phyloP scores from a whole-genome alignment of 2,797 vertebrate species.

The Oryzias dopingdopingensis region DNA sequence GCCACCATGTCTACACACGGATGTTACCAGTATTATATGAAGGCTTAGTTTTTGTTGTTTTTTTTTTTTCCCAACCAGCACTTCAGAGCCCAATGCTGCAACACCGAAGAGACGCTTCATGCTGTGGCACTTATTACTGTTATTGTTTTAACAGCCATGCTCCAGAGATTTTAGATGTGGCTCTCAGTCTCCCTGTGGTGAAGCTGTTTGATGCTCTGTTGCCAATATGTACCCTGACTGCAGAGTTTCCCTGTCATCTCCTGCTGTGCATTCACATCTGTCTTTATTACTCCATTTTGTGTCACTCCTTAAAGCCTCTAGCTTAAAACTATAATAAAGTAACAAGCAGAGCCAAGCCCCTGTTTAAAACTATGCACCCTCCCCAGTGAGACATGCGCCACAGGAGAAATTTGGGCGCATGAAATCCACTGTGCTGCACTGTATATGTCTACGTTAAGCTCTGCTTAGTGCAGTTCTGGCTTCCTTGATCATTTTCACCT shows the following conservation, averaged over 20 bases:
- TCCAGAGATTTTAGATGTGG: constrained; percentile 32
- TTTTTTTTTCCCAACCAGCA: constrained; percentile 13
- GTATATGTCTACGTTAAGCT: constrained; percentile 24
- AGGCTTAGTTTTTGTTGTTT: constrained; percentile 9
- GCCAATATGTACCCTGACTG: constrained; percentile 29
- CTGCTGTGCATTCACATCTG: constrained; percentile 52
- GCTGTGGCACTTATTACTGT: constrained; percentile 29
- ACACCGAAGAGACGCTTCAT: constrained; percentile 26
- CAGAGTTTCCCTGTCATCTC: constrained; percentile 31
- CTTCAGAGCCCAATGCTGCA: constrained; percentile 17
- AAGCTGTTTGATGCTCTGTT: constrained; percentile 35
- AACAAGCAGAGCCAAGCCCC: constrained; percentile 28
- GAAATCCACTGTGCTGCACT: constrained; percentile 21
- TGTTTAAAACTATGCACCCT: constrained; percentile 25
- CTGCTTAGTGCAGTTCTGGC: constrained; percentile 15
- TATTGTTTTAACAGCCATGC: constrained; percentile 35
- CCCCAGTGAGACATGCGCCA: constrained; percentile 18
- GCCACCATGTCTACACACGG: constrained; percentile 13
- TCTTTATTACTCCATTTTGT: constrained; percentile 51
- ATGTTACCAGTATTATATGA: background rate
- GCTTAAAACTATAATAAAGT: constrained; percentile 37
- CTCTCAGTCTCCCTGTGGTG: constrained; percentile 35
- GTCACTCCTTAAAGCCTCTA: constrained; percentile 30
- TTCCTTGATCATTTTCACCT: constrained; percentile 52
- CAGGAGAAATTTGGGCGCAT: constrained; percentile 12